phyloP scores from a whole-genome alignment of 2,113 vertebrate species.

The Oxygymnocypris stewartii region DNA sequence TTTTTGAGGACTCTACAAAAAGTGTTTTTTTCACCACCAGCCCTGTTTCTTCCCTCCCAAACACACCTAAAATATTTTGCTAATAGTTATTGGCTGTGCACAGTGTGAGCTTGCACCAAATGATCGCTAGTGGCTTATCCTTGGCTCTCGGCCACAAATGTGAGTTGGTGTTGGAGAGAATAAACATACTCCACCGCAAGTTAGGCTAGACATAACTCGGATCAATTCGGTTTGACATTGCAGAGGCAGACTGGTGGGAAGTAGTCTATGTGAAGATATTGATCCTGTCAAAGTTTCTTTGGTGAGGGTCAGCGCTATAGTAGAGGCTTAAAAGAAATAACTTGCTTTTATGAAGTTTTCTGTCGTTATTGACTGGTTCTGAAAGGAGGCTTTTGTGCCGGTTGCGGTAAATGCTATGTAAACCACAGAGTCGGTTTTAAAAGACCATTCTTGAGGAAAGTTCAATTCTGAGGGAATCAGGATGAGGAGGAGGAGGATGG shows the following conservation, averaged over 20 bases:
- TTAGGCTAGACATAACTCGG: constrained; percentile 47
- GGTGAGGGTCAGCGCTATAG: constrained; percentile 34
- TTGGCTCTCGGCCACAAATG: constrained; percentile 37
- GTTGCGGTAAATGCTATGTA: constrained; percentile 30
- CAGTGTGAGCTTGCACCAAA: constrained; percentile 3
- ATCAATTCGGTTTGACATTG: constrained; percentile 44
- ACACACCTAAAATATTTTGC: constrained; percentile 23
- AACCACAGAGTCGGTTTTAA: constrained; percentile 19
- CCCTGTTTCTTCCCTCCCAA: background rate
- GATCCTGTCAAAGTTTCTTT: constrained; percentile 48
- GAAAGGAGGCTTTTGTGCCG: constrained; percentile 38
- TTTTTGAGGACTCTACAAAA: background rate
- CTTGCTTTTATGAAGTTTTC: constrained; percentile 48
- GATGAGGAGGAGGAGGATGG: background rate
- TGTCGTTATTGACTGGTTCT: constrained; percentile 37
- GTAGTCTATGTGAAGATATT: constrained; percentile 48
- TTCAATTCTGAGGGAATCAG: constrained; percentile 8
- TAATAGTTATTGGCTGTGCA: constrained; percentile 40
- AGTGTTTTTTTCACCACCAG: background rate
- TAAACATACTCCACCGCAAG: constrained; percentile 41
- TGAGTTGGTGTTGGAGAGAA: constrained; percentile 11
- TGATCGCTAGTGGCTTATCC: constrained; percentile 38
- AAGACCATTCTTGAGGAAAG: constrained; percentile 28
- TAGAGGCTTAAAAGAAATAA: constrained; percentile 48
- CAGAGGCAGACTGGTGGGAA: constrained; percentile 43